Conservation (phyloP, 92 coral and sea anemone genomes). For the Umimayanthus kanabou region DNA sequence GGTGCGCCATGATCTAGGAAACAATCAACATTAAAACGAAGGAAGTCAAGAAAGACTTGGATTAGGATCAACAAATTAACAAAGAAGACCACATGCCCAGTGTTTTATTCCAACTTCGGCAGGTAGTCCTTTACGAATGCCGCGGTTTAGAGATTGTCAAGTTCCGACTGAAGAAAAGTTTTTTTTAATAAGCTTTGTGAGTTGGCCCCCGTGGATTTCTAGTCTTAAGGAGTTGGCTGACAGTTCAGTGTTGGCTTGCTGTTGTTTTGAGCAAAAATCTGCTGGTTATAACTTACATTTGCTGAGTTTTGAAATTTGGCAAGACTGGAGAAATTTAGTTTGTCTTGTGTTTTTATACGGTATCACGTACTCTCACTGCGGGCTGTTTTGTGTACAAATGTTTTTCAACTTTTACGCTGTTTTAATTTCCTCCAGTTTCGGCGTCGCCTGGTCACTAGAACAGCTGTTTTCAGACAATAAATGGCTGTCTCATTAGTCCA, state of each 20-base stretch:
- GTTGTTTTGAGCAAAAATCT: background rate
- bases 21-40: background rate
- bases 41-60: background rate
- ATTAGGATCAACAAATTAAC: slow-evolving; percentile 26
- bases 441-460: background rate
- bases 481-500: background rate
- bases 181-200: slow-evolving; percentile 11
- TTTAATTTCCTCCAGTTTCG: background rate
- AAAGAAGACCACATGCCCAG: background rate
- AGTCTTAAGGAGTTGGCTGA: slow-evolving; percentile 8
- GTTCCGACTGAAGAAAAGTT: slow-evolving; percentile 1
- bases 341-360: no score
- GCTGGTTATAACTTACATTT: background rate
- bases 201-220: background rate
- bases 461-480: background rate
- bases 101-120: slow-evolving; percentile 12
- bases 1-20: background rate
- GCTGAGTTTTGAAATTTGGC: background rate
- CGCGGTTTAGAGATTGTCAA: slow-evolving; percentile 9
- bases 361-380: background rate
- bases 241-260: background rate
- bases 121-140: slow-evolving; percentile 34
- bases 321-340: no score
- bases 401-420: background rate
- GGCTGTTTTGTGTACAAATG: no score